phyloP scores from a whole-genome alignment of 2,888 invertebrate genomes.

The Nebria brevicollis region DNA sequence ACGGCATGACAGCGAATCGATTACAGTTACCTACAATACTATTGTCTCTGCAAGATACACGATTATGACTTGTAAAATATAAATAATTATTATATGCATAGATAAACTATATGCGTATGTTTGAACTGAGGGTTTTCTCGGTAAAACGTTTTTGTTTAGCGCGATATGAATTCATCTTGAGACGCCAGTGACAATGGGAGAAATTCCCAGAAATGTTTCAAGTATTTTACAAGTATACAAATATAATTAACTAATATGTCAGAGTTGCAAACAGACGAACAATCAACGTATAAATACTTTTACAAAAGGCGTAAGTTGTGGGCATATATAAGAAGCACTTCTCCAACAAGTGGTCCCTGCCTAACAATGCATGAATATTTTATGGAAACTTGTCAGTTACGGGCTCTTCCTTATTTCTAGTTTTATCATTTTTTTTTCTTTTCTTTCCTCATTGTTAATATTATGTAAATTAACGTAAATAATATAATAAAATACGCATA shows the following conservation, averaged over 20 bases:
- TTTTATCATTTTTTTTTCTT: not conserved
- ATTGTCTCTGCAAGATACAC: not conserved
- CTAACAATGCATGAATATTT: not conserved
- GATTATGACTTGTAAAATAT: constrained; percentile 1
- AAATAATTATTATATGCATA: not conserved
- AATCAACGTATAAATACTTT: not conserved
- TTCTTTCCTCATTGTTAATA: not conserved
- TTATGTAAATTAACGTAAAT: too few species aligned
- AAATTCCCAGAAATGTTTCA: not conserved
- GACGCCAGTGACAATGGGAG: too few species aligned
- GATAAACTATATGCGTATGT: not conserved
- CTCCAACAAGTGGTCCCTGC: not conserved
- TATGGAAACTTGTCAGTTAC: not conserved
- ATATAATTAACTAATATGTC: not conserved
- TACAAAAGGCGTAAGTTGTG: not conserved
- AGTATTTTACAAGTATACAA: not conserved
- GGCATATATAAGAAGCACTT: not conserved
- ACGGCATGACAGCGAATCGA: not conserved
- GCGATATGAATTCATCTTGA: not conserved
- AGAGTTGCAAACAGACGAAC: not conserved
- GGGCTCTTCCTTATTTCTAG: not conserved
- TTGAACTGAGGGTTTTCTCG: not conserved
- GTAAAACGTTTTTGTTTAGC: not conserved
- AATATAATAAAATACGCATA: too few species aligned
- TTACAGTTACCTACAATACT: not conserved